Conservation (phyloP, 1,140 invertebrate genomes). For the Euwallacea similis region DNA sequence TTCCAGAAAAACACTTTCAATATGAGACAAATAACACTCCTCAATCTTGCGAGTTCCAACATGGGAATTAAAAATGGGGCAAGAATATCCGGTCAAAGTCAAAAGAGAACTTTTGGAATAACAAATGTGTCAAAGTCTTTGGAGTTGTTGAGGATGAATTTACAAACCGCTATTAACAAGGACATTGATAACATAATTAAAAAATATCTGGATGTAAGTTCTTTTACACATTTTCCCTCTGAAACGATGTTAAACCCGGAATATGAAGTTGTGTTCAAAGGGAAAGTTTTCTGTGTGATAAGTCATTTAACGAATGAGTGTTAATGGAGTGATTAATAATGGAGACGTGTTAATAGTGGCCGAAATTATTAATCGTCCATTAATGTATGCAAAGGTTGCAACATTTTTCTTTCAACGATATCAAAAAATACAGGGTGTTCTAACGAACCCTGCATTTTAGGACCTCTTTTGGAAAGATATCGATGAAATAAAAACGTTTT, state of each 20-base stretch:
- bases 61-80: constrained; percentile 56
- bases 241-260: neutral
- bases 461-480: too few species aligned
- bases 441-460: too few species aligned
- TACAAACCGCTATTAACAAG: constrained; percentile 75
- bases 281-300: too few species aligned
- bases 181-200: constrained; percentile 76
- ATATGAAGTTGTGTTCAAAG: too few species aligned
- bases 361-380: too few species aligned
- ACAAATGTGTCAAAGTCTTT: constrained; percentile 70
- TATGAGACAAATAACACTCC: constrained; percentile 64
- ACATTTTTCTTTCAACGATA: too few species aligned
- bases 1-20: constrained; percentile 62
- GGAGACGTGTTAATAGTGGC: too few species aligned
- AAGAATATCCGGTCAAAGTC: constrained; percentile 55
- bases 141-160: constrained; percentile 71
- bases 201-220: constrained; percentile 71
- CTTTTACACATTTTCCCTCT: neutral
- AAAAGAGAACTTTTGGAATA: constrained; percentile 50
- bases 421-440: too few species aligned
- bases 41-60: constrained; percentile 62
- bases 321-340: too few species aligned
- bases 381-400: too few species aligned
- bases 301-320: too few species aligned
- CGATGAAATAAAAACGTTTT: too few species aligned